Evolutionary conservation across 2,888 invertebrate species (phyloP).

Genomic region (Drosophila parthenogenetica): DNA sequence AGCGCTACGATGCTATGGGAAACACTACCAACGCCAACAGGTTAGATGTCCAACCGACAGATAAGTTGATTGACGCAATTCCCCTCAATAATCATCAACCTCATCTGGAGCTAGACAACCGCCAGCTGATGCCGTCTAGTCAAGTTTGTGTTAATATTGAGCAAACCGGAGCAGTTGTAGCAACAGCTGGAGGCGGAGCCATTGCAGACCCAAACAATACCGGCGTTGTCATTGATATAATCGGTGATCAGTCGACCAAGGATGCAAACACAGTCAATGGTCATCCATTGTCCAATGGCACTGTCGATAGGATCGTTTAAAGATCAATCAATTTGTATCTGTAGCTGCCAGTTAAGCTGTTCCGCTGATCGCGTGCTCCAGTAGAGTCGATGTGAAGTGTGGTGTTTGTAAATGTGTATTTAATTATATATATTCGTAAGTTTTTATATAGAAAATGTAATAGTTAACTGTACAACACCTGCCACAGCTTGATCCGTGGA

Average conservation of each 20-base stretch:
- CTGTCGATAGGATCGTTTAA: conserved; percentile 35
- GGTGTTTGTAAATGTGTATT: conserved; percentile 40
- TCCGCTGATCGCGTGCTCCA: conserved; percentile 1
- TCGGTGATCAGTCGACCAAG: conserved; percentile 61
- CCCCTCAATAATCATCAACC: conserved; percentile 66
- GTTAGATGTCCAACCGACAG: conserved; percentile 82
- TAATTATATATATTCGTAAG: conserved; percentile 45
- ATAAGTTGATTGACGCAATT: conserved; percentile 83
- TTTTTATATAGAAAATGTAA: conserved; percentile 30
- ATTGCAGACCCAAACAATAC: conserved; percentile 5
- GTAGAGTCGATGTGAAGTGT: conserved; percentile 6
- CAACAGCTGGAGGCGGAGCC: neutral
- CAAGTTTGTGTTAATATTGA: conserved; percentile 48
- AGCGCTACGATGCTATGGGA: conserved; percentile 94
- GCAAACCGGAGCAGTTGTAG: conserved; percentile 8
- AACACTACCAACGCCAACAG: conserved; percentile 86
- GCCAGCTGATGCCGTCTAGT: conserved; percentile 47
- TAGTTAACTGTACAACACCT: conserved; percentile 31
- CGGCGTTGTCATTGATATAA: conserved; percentile 51
- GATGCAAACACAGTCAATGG: conserved; percentile 63
- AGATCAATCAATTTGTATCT: conserved; percentile 14
- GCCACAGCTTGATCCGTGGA: conserved; percentile 12
- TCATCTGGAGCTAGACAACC: conserved; percentile 54
- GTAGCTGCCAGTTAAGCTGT: conserved; percentile 17
- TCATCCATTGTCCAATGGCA: conserved; percentile 8